Conservation (phyloP, 2,113 vertebrate species). For the Sminthopsis crassicaudata region DNA sequence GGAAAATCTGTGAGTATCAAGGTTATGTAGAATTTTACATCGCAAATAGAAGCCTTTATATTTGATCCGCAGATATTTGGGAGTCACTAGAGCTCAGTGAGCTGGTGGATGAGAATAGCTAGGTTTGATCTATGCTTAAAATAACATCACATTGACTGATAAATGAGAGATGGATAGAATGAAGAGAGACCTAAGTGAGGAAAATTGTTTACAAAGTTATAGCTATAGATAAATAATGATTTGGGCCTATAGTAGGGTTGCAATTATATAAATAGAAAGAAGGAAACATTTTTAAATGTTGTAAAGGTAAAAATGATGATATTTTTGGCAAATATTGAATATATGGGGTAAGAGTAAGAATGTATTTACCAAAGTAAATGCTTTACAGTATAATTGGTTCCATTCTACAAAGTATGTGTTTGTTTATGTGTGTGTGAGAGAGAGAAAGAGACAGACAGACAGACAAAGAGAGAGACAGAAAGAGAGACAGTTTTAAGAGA, state of each 20-base stretch:
- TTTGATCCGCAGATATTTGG: not conserved
- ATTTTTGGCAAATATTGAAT: not conserved
- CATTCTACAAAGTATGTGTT: not conserved
- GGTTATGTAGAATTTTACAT: not conserved
- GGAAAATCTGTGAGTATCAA: not conserved
- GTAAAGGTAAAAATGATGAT: not conserved
- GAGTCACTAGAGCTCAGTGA: not conserved
- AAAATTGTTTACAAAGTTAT: not conserved
- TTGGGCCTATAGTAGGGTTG: not conserved
- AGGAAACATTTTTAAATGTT: not conserved
- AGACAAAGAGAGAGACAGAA: not conserved
- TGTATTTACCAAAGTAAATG: not conserved
- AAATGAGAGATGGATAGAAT: not conserved
- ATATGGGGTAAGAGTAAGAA: not conserved
- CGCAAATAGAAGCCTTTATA: not conserved
- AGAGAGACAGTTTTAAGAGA: not conserved
- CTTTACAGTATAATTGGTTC: not conserved
- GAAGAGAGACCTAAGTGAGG: not conserved
- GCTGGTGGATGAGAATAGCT: fast-evolving
- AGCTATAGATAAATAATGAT: not conserved
- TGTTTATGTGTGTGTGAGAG: no score
- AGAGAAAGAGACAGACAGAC: no score
- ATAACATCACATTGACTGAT: not conserved
- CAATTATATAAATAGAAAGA: not conserved
- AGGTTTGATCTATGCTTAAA: not conserved